Evolutionary conservation across 2,113 vertebrate genomes (phyloP), one percentile per base, ranked within the genome.

Genomic region (Notothenia coriiceps): DNA sequence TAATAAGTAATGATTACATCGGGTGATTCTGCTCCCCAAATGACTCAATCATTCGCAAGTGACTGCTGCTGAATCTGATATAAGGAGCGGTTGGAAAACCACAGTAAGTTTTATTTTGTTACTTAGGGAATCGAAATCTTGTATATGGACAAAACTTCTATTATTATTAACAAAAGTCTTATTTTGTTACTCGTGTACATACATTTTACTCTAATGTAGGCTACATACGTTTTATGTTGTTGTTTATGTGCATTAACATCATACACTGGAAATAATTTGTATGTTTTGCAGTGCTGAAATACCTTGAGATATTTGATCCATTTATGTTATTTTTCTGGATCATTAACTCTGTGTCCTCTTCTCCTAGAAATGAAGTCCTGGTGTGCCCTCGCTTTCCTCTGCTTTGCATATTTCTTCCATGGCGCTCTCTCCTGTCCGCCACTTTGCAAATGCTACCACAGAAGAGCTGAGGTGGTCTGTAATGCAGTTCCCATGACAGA

Each of bases 381-480:
- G 54, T 46, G 61, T 17, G 5, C 56, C 50, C 35, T 89, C 13
- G 62, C 67, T 43, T 72, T 93, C 40, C 52, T 89, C 29, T 78
- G 84, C 13, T 46, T 94, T 70, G 35, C 76, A 9, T 86, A 9
- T 69, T 82, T 92, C 62, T 86, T 82, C 85, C 72, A 70, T 54
- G 83, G 79, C 13, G 20, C 82, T 68, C 65, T 86, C 55, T 91
- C 92, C 29, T 95, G 91, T 51, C 93, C 93, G 0, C 22, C 76
- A 0, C 82, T 84, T 10, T 97, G 96, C 84, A 79, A 79, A 33
- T 95, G 95, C 70, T 90, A 82, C 80, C 10, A 11, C 18, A 88
- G 77, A 4, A 87, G 90, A 80, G 90, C 81, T 3, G 95, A 96
- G 2, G 83, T 96, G 15, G 77, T 95, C 62, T 97, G 96, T 55